phyloP scores from a whole-genome alignment of 2,888 invertebrate genomes.

The Ennomos quercinarius region DNA sequence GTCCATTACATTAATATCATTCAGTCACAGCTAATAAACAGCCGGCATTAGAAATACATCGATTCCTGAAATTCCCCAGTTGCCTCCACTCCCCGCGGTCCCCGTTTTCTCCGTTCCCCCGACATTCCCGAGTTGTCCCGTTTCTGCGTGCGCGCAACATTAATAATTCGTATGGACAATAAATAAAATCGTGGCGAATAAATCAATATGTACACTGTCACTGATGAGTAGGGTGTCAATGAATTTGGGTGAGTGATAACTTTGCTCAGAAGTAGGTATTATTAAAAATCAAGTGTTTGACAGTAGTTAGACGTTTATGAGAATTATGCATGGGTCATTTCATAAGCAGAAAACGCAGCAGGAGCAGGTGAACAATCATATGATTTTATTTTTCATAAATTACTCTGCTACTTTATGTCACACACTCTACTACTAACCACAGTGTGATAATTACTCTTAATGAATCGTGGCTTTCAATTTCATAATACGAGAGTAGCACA shows the following conservation, averaged over 20 bases:
- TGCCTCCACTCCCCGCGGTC: not conserved
- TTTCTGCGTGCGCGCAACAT: slow-evolving; percentile 26
- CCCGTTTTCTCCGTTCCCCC: not conserved
- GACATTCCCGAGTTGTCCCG: not conserved
- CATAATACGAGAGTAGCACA: too few relatives aligned
- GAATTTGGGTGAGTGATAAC: not conserved
- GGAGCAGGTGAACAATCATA: too few relatives aligned
- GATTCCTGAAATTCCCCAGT: slow-evolving; percentile 40
- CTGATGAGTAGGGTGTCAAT: slow-evolving; percentile 19
- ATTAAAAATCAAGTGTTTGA: too few relatives aligned
- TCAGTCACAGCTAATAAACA: slow-evolving; percentile 34
- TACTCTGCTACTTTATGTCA: too few relatives aligned
- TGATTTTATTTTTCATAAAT: too few relatives aligned
- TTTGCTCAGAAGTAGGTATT: too few relatives aligned
- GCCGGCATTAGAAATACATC: slow-evolving; percentile 37
- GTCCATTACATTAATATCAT: slow-evolving; percentile 25
- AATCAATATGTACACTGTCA: slow-evolving; percentile 37
- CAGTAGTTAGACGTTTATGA: too few relatives aligned
- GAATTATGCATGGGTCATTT: too few relatives aligned
- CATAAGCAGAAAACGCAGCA: too few relatives aligned
- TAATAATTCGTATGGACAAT: slow-evolving; percentile 36
- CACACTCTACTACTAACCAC: too few relatives aligned
- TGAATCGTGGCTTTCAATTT: too few relatives aligned
- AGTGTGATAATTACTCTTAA: too few relatives aligned
- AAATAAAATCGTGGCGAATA: slow-evolving; percentile 39